Evolutionary conservation across 2,113 vertebrate genomes (phyloP).

Genomic region (Pollachius pollachius): DNA sequence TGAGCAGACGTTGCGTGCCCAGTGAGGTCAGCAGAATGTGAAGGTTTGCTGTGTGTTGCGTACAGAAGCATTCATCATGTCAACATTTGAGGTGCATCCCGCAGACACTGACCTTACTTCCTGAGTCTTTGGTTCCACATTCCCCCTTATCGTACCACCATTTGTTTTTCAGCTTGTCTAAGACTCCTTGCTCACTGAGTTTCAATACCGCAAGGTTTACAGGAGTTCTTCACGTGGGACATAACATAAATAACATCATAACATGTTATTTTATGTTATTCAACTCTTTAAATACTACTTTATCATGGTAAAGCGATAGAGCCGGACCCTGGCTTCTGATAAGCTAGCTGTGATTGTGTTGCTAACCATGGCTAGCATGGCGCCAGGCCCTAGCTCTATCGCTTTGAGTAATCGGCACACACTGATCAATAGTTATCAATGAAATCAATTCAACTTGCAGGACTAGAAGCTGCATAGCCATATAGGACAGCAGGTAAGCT

Average conservation of each 20-base stretch:
- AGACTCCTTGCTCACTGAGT: conserved; percentile 99
- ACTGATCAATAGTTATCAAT: conserved; percentile 86
- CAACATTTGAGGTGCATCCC: conserved; percentile 88
- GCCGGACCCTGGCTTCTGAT: conserved; percentile 91
- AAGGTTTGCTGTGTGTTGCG: conserved; percentile 34
- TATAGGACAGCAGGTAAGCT: conserved; percentile 40
- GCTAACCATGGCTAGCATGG: conserved; percentile 86
- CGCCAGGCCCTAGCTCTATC: conserved; percentile 97
- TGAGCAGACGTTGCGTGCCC: too few species aligned
- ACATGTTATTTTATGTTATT: conserved; percentile 99
- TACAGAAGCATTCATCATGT: conserved; percentile 89
- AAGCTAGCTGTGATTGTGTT: conserved; percentile 84
- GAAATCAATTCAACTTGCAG: conserved; percentile 53
- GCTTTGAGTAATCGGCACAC: conserved; percentile 99
- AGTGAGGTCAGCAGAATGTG: too few species aligned
- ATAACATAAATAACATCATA: conserved; percentile 99
- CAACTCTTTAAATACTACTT: conserved; percentile 91
- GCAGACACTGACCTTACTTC: conserved; percentile 99
- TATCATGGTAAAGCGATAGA: conserved; percentile 98
- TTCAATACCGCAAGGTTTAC: conserved; percentile 99
- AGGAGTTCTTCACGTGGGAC: conserved; percentile 99
- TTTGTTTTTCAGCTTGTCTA: conserved; percentile 99
- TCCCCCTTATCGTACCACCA: conserved; percentile 98
- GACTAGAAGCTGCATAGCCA: conserved; percentile 63
- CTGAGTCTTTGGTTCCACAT: conserved; percentile 99